Evolutionary conservation across 2,797 vertebrate species (phyloP), one percentile per base, ranked within the genome.

Genomic region (Poecilia picta): DNA sequence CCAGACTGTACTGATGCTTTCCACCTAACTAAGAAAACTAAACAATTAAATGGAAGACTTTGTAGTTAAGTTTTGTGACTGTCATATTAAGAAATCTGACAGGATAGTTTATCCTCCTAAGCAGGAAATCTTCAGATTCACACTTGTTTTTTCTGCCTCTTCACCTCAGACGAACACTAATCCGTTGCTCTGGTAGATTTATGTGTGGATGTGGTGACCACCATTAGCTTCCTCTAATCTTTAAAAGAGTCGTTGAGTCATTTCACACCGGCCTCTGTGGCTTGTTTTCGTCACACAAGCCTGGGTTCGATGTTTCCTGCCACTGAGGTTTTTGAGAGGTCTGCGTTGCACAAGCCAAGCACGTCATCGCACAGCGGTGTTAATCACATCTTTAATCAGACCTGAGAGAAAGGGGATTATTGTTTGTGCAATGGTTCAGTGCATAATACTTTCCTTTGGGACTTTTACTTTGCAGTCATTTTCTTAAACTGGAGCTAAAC

Each of bases 241-340:
- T 77, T 85, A 66, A 85, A 83, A 78, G 80, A 84, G 81, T 36
- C 82, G 57, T 77, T 91, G 93, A 94, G 82, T 95, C 91, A 94
- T 93, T 94, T 92, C 87, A 84, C 81, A 72, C 64, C 51, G 59
- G 74, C 75, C 78, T 91, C 85, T 78, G 89, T 64, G 88, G 85
- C 76, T 85, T 81, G 78, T 78, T 91, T 85, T 89, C 89, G 89
- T 94, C 94, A 94, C 82, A 75, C 76, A 2, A 77, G 79, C 81
- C 81, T 75, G 25, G 4, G 76, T 70, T 81, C 4, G 41, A 77
- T 46, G 70, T 75, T 94, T 94, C 91, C 93, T 92, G 91, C 88
- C 81, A 51, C 81, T 81, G 79, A 79, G 86, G 68, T 4, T 89
- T 91, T 89, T 83, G 81, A 74, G 81, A 72, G 62, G 64, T 59